Evolutionary conservation across 2,888 invertebrate genomes (phyloP).

Genomic region (Oxytorus armatus): DNA sequence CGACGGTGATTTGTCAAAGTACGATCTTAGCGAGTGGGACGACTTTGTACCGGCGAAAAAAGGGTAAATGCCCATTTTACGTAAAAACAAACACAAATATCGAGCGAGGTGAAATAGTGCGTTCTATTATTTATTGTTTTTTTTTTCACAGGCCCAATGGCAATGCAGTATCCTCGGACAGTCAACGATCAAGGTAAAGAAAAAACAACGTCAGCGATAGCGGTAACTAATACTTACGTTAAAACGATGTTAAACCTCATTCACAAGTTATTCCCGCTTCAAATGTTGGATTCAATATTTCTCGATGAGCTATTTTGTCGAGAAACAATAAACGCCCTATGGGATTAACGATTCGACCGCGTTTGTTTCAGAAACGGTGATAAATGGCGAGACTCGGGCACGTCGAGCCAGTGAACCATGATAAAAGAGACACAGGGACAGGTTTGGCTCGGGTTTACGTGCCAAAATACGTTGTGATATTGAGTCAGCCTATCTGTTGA

Average conservation of each 20-base stretch:
- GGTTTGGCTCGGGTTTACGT: slow-evolving; percentile 80
- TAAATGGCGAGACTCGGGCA: slow-evolving; percentile 77
- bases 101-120: background rate
- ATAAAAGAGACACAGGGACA: slow-evolving; percentile 70
- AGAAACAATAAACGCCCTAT: too few relatives aligned
- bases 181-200: slow-evolving; percentile 80
- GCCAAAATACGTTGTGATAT: slow-evolving; percentile 75
- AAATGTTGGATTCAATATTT: too few relatives aligned
- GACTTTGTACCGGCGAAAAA: slow-evolving; percentile 82
- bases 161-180: slow-evolving; percentile 75
- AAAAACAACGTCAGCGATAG: background rate
- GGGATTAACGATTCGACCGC: too few relatives aligned
- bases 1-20: slow-evolving; percentile 86
- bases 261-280: too few relatives aligned
- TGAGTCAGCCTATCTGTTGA: slow-evolving; percentile 64
- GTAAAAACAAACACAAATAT: too few relatives aligned
- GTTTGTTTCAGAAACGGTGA: slow-evolving; percentile 77
- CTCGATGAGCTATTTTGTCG: too few relatives aligned
- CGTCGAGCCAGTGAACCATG: slow-evolving; percentile 77
- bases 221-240: too few relatives aligned
- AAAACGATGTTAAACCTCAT: background rate
- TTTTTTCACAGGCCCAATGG: slow-evolving; percentile 78
- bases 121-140: background rate
- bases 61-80: slow-evolving; percentile 73
- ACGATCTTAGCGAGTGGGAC: slow-evolving; percentile 87